Evolutionary conservation across 1,140 invertebrate genomes (phyloP).

Genomic region (Capitella teleta): DNA sequence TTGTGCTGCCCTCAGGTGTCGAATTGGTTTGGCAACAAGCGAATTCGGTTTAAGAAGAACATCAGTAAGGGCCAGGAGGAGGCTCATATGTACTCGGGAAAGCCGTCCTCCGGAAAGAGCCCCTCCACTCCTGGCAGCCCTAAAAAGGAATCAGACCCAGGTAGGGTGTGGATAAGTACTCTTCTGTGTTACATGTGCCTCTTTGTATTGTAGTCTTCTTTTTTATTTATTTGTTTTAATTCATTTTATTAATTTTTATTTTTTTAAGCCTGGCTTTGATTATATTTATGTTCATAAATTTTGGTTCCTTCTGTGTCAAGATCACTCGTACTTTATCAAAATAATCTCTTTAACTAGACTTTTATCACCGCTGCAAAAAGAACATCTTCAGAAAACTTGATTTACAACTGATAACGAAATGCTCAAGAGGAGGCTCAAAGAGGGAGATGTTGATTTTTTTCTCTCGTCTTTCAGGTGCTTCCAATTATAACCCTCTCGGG

Average conservation of each 20-base stretch:
- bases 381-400: too few relatives aligned
- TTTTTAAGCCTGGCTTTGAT: neutral
- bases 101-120: slow-evolving; percentile 61
- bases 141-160: slow-evolving; percentile 3
- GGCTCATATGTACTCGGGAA: slow-evolving; percentile 97
- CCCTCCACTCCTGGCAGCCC: neutral
- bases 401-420: neutral
- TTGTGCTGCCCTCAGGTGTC: slow-evolving; percentile 36
- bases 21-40: slow-evolving; percentile 98
- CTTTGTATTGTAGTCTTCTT: neutral
- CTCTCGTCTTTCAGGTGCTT: slow-evolving; percentile 56
- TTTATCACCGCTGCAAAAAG: too few relatives aligned
- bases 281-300: neutral
- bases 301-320: neutral
- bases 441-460: slow-evolving; percentile 2
- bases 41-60: slow-evolving; percentile 99
- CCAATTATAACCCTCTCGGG: slow-evolving; percentile 73
- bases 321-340: neutral
- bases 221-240: neutral
- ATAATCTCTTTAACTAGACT: neutral
- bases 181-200: neutral
- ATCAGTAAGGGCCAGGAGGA: slow-evolving; percentile 99
- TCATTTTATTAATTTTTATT: neutral
- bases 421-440: neutral
- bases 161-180: neutral